These are phyloP conservation scores for Nymphalis io DNA, from an alignment of 1,140 invertebrate genomes.

Conservation along the genomic window DNA sequence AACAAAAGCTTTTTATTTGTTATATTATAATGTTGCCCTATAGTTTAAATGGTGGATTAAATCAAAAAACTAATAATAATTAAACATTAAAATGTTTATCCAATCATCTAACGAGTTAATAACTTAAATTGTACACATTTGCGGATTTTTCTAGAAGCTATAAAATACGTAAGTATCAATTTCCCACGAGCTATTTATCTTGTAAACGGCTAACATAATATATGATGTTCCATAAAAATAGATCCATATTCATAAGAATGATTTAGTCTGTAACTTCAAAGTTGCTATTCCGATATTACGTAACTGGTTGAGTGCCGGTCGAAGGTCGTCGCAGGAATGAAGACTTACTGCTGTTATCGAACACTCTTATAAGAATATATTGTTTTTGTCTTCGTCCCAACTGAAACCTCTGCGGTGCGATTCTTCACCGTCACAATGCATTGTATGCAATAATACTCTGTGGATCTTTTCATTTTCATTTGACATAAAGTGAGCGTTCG, in stretches of 20 bases:
- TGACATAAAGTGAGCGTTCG: too few species aligned
- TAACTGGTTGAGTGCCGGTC: constrained; percentile 29
- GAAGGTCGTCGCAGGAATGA: constrained; percentile 32
- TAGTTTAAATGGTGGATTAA: neutral
- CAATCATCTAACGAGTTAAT: neutral
- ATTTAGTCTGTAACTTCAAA: constrained; percentile 26
- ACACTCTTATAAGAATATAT: constrained; percentile 43
- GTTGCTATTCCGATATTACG: constrained; percentile 31
- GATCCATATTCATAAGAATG: constrained; percentile 33
- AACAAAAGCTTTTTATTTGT: too few species aligned
- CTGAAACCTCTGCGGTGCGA: neutral
- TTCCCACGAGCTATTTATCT: constrained; percentile 3
- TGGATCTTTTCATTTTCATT: neutral
- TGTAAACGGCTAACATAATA: constrained; percentile 9
- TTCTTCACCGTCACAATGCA: neutral
- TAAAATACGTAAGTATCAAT: constrained; percentile 1
- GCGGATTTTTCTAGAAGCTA: neutral
- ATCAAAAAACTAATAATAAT: neutral
- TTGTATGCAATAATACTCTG: constrained; percentile 1
- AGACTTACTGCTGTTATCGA: constrained; percentile 40
- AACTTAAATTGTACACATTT: neutral
- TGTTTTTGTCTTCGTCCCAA: constrained; percentile 12
- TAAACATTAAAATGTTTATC: neutral
- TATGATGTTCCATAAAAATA: constrained; percentile 14
- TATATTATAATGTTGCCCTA: too few species aligned